A percentile compares a stretch with the other conserved stretches of the same genome.
phyloP scores from a whole-genome alignment of 2,797 vertebrate genomes.

The Botia almorhae region DNA sequence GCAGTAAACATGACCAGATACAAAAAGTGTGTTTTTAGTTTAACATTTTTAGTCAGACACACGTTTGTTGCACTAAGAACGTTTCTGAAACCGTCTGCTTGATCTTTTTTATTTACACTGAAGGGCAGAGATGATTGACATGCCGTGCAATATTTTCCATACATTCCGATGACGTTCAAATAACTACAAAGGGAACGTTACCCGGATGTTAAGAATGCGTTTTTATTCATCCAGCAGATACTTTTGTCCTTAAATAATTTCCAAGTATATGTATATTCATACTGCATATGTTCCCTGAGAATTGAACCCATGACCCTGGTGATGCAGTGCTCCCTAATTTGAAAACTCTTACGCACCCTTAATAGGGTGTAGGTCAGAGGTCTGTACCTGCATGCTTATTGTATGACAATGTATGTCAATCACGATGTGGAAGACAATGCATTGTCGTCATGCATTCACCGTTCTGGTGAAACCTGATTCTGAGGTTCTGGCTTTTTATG shows the following conservation, averaged over 20 bases:
- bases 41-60: slow-evolving; percentile 2
- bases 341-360: not conserved
- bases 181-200: not conserved
- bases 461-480: slow-evolving; percentile 19
- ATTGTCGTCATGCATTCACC: not conserved
- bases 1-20: slow-evolving; percentile 12
- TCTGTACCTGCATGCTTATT: not conserved
- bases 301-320: not conserved
- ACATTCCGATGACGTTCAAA: not conserved
- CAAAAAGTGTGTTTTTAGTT: slow-evolving; percentile 13
- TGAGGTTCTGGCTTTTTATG: slow-evolving; percentile 4
- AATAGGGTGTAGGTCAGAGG: not conserved
- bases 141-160: not conserved
- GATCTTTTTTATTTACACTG: not conserved
- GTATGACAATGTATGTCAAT: slow-evolving; percentile 15
- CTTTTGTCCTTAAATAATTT: not conserved
- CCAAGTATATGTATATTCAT: too few species aligned
- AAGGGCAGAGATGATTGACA: slow-evolving; percentile 17
- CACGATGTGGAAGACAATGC: not conserved
- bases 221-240: slow-evolving; percentile 15
- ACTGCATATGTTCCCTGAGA: not conserved
- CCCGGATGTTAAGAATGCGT: not conserved
- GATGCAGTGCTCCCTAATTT: not conserved
- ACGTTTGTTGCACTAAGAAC: slow-evolving; percentile 4
- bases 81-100: not conserved